These are phyloP conservation scores for Ostrea denselamellosa DNA, from an alignment of 1,140 invertebrate genomes.

Conservation along the genomic window DNA sequence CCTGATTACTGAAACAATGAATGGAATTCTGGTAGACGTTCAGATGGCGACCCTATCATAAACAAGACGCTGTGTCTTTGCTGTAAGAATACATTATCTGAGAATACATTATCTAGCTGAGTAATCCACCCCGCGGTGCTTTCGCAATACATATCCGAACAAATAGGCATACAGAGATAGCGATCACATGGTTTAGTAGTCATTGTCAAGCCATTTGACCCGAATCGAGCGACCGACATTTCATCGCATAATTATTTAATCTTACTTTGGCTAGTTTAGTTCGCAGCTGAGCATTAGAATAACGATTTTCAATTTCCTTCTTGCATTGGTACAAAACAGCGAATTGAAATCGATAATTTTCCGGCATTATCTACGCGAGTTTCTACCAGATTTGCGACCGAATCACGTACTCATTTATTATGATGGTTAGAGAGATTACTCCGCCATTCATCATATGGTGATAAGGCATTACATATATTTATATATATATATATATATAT, in stretches of 20 bases:
- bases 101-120: background rate
- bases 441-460: slow-evolving; percentile 3
- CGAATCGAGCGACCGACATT: background rate
- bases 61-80: too few species aligned
- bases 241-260: background rate
- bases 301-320: slow-evolving; percentile 23
- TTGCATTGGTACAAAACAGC: background rate
- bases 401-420: background rate
- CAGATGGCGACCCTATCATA: too few species aligned
- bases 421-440: background rate
- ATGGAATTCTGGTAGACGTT: background rate
- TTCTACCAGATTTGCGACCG: slow-evolving; percentile 13
- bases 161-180: slow-evolving; percentile 5
- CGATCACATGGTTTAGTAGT: background rate
- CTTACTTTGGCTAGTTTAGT: background rate
- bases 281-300: background rate
- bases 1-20: background rate
- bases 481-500: background rate
- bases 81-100: too few species aligned
- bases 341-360: background rate
- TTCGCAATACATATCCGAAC: slow-evolving; percentile 13
- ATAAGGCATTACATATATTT: background rate
- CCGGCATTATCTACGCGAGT: background rate
- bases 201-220: background rate
- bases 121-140: slow-evolving; percentile 11